Evolutionary conservation across 2,888 invertebrate species (phyloP), one percentile per base, ranked within the genome.

Genomic region (Parnassius mnemosyne): DNA sequence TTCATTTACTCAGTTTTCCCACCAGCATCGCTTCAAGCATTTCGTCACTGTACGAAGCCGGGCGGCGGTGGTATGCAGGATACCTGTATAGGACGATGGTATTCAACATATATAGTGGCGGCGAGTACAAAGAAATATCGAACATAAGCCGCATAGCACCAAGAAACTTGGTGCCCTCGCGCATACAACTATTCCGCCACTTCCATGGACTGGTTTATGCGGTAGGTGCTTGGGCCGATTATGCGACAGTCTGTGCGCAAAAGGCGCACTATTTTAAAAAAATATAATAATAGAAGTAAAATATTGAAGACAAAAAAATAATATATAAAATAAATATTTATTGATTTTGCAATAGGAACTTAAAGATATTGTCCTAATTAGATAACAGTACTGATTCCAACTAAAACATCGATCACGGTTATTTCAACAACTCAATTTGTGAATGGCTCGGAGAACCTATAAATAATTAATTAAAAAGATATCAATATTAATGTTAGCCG

Each of bases 131-230:
- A 91, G 88, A 79, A 78, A 82, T 85, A 72, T 73, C 83, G 71
- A 71, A 72, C 84, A 88, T 89, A 83, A 76, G 72, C 76, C 68
- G 85, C 81, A 91, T 91, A 87, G 78, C 87, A 78, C 80, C 69
- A 68, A 77, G 85, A 83, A 77, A 81, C 81, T 75, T 74, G 79
- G 80, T 81, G 79, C 78, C 74, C 71, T 80, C 76, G 79, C 77
- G 78, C 70, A 81, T 84, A 86, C 87, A 84, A 80, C 87, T 84
- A 87, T 89, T 84, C 86, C 79, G 75, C 83, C 85, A 86, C 85
- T 82, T 80, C 74, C 65, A 68, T 65, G 85, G 85, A 85, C 70
- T 72, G 79, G 70, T 71, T 85, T 81, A 86, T 86, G 84, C 81
- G 64, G 65, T 71, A 81, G 70, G 66, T 65, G 54, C 61, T 51